Evolutionary conservation across 2,113 vertebrate genomes (phyloP), one percentile per base, ranked within the genome.

Genomic region (Ranitomeya imitator): DNA sequence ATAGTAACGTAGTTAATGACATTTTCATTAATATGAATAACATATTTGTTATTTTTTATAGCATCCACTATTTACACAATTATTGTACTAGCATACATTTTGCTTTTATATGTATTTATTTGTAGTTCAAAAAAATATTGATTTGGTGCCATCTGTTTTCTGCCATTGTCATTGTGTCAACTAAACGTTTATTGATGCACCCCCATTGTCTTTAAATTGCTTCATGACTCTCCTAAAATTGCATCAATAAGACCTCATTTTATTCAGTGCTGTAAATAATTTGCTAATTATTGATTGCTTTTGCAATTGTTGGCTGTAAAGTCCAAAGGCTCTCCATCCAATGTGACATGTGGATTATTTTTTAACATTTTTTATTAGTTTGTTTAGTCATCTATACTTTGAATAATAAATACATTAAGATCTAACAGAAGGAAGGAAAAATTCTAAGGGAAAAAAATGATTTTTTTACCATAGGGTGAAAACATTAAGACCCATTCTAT

Each of bases 221-320:
- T 86, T 86, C 79, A 74, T 86, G 85, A 86, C 85, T 86, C 77
- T 86, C 21, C 59, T 60, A 78, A 86, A 86, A 77, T 78, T 51
- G 65, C 73, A 65, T 86, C 85, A 86, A 86, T 86, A 79, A 78
- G 85, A 5, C 74, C 63, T 79, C 16, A 23, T 45, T 86, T 77
- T 63, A 31, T 52, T 45, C 76, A 79, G 59, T 21, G 23, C 45
- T 83, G 59, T 65, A 65, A 63, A 83, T 83, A 52, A 11, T 83
- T 65, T 79, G 31, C n/a, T 86, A 79, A 86, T 86, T 86, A 55
- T 77, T 5, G 23, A 16, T 71, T 76, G 71, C 37, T 45, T 73
- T 85, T 77, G 54, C 71, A 76, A 52, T 57, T 85, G 18, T 85
- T 85, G 31, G 55, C n/a, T 59, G 57, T 79, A 14, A 16, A 37